phyloP scores from a whole-genome alignment of 2,113 vertebrate species.

The Ranitomeya imitator region DNA sequence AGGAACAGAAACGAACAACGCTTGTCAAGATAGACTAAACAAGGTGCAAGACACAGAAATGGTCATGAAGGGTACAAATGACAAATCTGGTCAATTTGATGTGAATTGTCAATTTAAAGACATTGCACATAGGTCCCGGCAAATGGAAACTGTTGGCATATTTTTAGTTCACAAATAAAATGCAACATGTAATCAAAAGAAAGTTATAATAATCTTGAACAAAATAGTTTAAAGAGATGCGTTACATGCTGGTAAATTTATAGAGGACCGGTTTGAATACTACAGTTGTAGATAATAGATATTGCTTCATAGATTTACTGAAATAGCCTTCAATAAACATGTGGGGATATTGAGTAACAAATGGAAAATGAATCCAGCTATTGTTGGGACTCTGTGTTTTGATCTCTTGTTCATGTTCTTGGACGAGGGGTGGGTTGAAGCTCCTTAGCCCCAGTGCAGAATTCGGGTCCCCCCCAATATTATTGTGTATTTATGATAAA shows the following conservation, averaged over 20 bases:
- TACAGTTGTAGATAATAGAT: not conserved
- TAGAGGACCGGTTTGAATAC: not conserved
- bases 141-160: not conserved
- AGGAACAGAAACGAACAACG: slow-evolving; percentile 5
- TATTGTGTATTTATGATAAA: not conserved
- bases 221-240: not conserved
- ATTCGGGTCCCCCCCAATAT: not conserved
- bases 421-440: not conserved
- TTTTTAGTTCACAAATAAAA: not conserved
- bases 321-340: not conserved
- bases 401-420: not conserved
- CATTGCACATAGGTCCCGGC: not conserved
- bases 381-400: too few species aligned
- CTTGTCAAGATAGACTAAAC: not conserved
- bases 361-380: not conserved
- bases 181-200: not conserved
- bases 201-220: not conserved
- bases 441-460: not conserved
- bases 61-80: not conserved
- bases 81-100: not conserved
- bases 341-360: not conserved
- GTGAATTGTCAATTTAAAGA: not conserved
- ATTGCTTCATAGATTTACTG: not conserved
- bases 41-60: not conserved
- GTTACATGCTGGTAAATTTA: slow-evolving; percentile 1